phyloP scores from a whole-genome alignment of 1,140 invertebrate species.

The Contarinia nasturtii region DNA sequence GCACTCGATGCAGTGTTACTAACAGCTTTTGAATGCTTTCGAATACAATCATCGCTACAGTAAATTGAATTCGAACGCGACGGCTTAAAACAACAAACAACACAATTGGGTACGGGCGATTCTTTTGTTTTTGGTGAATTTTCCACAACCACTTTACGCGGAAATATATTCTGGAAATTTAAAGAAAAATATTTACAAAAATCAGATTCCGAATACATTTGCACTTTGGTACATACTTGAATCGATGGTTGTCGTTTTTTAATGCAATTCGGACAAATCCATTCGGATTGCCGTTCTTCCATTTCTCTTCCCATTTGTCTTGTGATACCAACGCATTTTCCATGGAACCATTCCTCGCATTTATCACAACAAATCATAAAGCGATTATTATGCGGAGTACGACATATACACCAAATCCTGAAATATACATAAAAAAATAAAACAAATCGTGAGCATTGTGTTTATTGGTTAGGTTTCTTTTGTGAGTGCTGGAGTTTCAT shows the following conservation, averaged over 20 bases:
- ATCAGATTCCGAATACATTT: too few relatives aligned
- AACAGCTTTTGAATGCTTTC: slow-evolving; percentile 48
- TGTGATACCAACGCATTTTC: slow-evolving; percentile 84
- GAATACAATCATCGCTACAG: slow-evolving; percentile 73
- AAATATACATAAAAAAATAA: background rate
- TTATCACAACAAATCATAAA: slow-evolving; percentile 97
- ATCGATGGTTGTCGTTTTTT: slow-evolving; percentile 20
- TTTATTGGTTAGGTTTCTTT: background rate
- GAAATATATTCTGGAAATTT: background rate
- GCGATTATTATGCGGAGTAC: slow-evolving; percentile 83
- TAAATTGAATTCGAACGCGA: slow-evolving; percentile 54
- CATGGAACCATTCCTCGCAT: slow-evolving; percentile 95
- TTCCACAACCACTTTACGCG: background rate
- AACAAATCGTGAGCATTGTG: background rate
- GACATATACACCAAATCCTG: slow-evolving; percentile 88
- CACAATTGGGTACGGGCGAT: slow-evolving; percentile 26
- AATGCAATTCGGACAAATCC: slow-evolving; percentile 73
- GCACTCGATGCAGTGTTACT: slow-evolving; percentile 20
- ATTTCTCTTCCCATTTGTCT: slow-evolving; percentile 77
- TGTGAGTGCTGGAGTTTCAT: background rate
- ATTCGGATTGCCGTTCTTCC: slow-evolving; percentile 75
- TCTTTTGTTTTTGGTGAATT: background rate
- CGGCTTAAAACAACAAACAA: slow-evolving; percentile 48
- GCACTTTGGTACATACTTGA: too few relatives aligned
- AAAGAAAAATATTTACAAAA: too few relatives aligned